Conservation (phyloP, 2,888 invertebrate species). For the Catonia carolina region DNA sequence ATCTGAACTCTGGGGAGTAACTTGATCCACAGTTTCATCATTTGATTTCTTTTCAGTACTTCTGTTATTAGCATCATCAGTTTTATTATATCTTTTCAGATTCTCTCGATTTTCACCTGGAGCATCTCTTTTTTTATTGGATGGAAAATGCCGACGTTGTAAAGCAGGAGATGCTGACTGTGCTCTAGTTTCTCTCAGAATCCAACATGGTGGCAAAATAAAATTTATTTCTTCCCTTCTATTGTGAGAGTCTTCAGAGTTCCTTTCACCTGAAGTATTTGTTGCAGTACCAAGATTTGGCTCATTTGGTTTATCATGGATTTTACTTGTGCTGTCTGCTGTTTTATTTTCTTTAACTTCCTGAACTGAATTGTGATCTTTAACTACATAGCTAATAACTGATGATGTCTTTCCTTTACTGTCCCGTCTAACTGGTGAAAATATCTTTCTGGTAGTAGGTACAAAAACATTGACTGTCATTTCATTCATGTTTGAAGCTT, state of each 20-base stretch:
- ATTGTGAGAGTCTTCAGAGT: conserved; percentile 12
- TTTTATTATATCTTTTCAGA: background rate
- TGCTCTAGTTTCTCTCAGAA: conserved; percentile 29
- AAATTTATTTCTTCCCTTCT: conserved; percentile 16
- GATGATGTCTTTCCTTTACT: conserved; percentile 50
- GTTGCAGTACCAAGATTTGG: too few species aligned
- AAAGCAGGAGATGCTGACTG: conserved; percentile 34
- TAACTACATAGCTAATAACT: conserved; percentile 47
- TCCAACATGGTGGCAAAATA: conserved; percentile 29
- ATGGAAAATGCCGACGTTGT: conserved; percentile 28
- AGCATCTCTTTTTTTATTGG: conserved; percentile 10
- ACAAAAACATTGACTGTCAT: conserved; percentile 59
- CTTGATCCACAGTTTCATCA: background rate
- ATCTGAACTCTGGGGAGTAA: background rate
- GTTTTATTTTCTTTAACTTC: conserved; percentile 34
- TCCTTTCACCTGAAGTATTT: background rate
- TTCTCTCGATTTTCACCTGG: background rate
- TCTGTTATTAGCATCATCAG: background rate
- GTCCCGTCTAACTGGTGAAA: conserved; percentile 60
- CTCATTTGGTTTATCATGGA: conserved; percentile 6
- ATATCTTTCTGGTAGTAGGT: conserved; percentile 72
- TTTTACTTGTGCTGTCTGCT: conserved; percentile 18
- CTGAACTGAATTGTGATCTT: conserved; percentile 37
- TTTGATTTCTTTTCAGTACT: background rate
- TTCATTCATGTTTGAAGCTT: background rate